phyloP scores from a whole-genome alignment of 2,113 vertebrate species.

The Ifrita kowaldi region DNA sequence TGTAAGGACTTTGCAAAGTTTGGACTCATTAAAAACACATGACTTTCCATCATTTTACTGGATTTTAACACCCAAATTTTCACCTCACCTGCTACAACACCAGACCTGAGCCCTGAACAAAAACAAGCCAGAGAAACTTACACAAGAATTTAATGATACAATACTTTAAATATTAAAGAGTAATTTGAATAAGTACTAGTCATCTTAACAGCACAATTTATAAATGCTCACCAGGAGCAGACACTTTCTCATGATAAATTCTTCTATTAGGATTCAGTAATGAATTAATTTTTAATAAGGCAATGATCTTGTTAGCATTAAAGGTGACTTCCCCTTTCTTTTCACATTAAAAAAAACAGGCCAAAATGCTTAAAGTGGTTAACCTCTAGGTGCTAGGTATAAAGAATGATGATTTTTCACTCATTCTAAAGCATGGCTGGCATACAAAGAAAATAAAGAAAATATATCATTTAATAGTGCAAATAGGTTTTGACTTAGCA shows the following conservation, averaged over 20 bases:
- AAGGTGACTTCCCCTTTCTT: constrained; percentile 12
- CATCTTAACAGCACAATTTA: constrained; percentile 35
- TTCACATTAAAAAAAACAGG: not conserved
- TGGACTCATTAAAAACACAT: not conserved
- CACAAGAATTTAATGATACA: not conserved
- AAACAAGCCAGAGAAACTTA: not conserved
- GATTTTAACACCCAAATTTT: not conserved
- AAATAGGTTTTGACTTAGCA: not conserved
- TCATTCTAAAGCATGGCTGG: not conserved
- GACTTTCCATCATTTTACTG: not conserved
- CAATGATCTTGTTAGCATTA: constrained; percentile 7
- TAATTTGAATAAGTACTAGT: not conserved
- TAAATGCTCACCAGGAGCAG: not conserved
- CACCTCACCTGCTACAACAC: not conserved
- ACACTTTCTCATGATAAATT: constrained; percentile 6
- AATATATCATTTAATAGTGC: not conserved
- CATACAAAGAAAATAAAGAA: not conserved
- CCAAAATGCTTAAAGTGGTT: not conserved
- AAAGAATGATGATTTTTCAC: not conserved
- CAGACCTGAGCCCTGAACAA: not conserved
- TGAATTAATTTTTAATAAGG: constrained; percentile 33
- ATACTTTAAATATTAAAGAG: constrained; percentile 31
- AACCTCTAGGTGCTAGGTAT: not conserved
- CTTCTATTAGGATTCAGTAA: constrained; percentile 4
- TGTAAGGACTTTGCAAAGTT: not conserved